Percentiles rank a stretch among this genome's conserved stretches.
phyloP scores from a whole-genome alignment of 2,113 vertebrate species.

The Australoheros scitulus region DNA sequence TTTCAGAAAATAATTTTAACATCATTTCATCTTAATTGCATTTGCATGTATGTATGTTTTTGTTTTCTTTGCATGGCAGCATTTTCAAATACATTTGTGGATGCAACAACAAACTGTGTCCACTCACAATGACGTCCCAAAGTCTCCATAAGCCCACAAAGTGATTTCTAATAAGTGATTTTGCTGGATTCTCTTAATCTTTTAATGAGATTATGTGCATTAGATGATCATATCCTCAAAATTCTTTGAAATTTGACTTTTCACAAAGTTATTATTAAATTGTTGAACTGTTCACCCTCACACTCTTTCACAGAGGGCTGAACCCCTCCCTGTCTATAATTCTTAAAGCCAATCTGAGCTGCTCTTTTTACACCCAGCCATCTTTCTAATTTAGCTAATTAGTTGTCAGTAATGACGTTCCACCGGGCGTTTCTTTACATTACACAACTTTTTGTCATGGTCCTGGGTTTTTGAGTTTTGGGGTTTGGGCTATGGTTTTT shows the following conservation, averaged over 20 bases:
- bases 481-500: background rate
- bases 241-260: conserved; percentile 2
- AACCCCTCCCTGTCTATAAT: background rate
- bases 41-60: background rate
- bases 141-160: background rate
- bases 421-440: background rate
- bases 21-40: background rate
- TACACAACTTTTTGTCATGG: background rate
- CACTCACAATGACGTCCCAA: background rate
- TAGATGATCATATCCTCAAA: background rate
- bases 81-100: background rate
- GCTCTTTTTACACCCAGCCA: background rate
- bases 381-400: background rate
- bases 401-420: background rate
- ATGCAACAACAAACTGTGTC: background rate
- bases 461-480: background rate
- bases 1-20: background rate
- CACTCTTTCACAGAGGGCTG: background rate
- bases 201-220: background rate
- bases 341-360: background rate
- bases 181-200: background rate
- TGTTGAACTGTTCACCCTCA: background rate
- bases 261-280: background rate
- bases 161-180: background rate
- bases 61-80: background rate